Conservation (phyloP, 2,113 vertebrate species). For the Cheilinus undulatus region DNA sequence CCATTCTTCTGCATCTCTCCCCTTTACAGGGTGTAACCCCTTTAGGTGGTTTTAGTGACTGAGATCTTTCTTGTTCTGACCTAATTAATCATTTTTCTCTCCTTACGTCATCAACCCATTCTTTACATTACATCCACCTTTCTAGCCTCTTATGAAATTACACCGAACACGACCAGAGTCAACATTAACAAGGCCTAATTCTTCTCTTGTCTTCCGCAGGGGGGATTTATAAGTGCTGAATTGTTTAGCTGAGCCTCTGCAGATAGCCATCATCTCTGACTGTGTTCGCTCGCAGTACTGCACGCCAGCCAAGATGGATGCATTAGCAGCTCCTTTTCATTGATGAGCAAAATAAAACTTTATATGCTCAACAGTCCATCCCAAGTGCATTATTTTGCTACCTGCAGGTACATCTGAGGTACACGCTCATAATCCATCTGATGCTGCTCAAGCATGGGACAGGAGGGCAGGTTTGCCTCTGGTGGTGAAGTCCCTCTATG, state of each 20-base stretch:
- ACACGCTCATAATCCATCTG: conserved; percentile 59
- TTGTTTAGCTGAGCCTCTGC: conserved; percentile 46
- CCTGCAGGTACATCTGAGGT: conserved; percentile 66
- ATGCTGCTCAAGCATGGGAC: conserved; percentile 53
- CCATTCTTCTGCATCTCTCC: too few relatives aligned
- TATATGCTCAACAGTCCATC: conserved; percentile 47
- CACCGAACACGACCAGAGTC: conserved; percentile 16
- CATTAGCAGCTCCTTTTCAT: conserved; percentile 42
- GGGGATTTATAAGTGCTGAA: conserved; percentile 22
- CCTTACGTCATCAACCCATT: neutral
- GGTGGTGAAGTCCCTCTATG: conserved; percentile 46
- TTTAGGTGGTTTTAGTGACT: too few relatives aligned
- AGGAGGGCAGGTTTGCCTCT: conserved; percentile 51
- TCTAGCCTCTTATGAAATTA: neutral
- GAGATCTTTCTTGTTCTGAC: too few relatives aligned
- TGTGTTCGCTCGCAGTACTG: conserved; percentile 36
- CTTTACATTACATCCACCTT: conserved; percentile 23
- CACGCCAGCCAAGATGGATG: conserved; percentile 47
- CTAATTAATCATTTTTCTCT: too few relatives aligned
- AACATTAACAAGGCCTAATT: neutral
- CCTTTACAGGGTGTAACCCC: too few relatives aligned
- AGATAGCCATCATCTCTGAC: conserved; percentile 54
- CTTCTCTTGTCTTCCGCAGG: conserved; percentile 41
- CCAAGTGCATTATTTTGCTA: conserved; percentile 60
- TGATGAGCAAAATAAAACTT: conserved; percentile 71